phyloP scores from a whole-genome alignment of 2,113 vertebrate species.

The Trichechus manatus region DNA sequence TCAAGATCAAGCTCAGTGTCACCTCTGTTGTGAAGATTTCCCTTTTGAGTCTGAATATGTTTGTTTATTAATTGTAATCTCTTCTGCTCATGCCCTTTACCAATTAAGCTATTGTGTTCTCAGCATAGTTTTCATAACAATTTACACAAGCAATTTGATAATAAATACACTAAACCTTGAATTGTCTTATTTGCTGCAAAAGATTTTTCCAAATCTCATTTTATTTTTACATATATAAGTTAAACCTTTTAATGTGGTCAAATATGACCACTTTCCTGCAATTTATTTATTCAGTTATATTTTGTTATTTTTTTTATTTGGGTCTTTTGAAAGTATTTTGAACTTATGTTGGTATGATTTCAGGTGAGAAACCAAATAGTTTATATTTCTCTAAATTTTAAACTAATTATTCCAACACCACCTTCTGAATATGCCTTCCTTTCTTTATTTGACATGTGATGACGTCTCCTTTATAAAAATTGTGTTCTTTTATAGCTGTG shows the following conservation, averaged over 20 bases:
- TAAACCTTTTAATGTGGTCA: background rate
- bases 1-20: background rate
- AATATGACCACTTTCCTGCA: background rate
- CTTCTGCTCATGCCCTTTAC: background rate
- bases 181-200: background rate
- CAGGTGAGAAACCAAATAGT: background rate
- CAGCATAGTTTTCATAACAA: background rate
- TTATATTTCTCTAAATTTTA: slow-evolving; percentile 5
- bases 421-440: background rate
- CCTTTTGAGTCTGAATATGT: background rate
- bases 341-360: slow-evolving; percentile 2
- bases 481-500: background rate
- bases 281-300: background rate
- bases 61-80: background rate
- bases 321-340: background rate
- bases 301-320: background rate
- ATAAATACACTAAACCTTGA: background rate
- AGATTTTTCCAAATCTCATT: background rate
- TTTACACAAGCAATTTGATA: background rate
- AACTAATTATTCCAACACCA: background rate
- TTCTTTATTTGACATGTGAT: background rate
- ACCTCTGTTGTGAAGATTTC: background rate
- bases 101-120: background rate
- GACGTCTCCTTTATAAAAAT: background rate
- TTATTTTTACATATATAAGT: background rate